Conservation (phyloP, 1,140 invertebrate genomes). For the Diachasma alloeum region DNA sequence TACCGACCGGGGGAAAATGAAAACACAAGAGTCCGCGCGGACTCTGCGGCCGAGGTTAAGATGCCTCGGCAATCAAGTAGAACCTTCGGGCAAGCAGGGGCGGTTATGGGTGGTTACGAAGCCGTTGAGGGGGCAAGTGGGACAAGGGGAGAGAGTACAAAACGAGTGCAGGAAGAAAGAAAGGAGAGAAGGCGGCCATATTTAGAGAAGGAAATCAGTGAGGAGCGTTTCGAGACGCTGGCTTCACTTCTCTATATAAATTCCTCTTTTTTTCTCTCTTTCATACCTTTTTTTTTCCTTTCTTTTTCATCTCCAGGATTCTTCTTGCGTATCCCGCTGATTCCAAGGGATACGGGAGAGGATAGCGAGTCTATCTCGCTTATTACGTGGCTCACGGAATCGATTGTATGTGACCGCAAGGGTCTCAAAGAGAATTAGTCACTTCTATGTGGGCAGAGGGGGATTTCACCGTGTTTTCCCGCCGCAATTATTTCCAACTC, state of each 20-base stretch:
- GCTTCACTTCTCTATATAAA: slow-evolving; percentile 18
- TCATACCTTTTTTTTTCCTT: slow-evolving; percentile 7
- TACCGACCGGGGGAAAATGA: slow-evolving; percentile 3
- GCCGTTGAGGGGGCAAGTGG: slow-evolving; percentile 28
- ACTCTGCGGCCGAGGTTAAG: slow-evolving; percentile 53
- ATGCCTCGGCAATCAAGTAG: slow-evolving; percentile 66
- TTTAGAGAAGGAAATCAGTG: slow-evolving; percentile 65
- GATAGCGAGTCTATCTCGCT: slow-evolving; percentile 19
- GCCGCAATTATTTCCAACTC: slow-evolving; percentile 1
- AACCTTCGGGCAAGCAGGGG: slow-evolving; percentile 63
- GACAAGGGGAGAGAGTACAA: slow-evolving; percentile 21
- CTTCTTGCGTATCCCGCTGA: slow-evolving; percentile 3
- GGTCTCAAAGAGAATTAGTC: slow-evolving; percentile 4
- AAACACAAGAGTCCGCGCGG: slow-evolving; percentile 30
- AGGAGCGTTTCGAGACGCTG: slow-evolving; percentile 43
- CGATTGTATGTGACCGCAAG: slow-evolving; percentile 12
- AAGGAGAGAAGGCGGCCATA: slow-evolving; percentile 60
- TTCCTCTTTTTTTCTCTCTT: slow-evolving; percentile 7
- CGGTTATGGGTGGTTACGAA: slow-evolving; percentile 63
- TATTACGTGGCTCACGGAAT: slow-evolving; percentile 19
- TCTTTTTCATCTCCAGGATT: background rate
- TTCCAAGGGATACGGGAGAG: slow-evolving; percentile 6
- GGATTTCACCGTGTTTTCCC: background rate
- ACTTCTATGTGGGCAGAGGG: background rate
- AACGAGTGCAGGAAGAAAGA: slow-evolving; percentile 40